Percentiles rank a stretch among this genome's conserved stretches.
Conservation (phyloP, 2,113 vertebrate species). For the Nasalis larvatus region DNA sequence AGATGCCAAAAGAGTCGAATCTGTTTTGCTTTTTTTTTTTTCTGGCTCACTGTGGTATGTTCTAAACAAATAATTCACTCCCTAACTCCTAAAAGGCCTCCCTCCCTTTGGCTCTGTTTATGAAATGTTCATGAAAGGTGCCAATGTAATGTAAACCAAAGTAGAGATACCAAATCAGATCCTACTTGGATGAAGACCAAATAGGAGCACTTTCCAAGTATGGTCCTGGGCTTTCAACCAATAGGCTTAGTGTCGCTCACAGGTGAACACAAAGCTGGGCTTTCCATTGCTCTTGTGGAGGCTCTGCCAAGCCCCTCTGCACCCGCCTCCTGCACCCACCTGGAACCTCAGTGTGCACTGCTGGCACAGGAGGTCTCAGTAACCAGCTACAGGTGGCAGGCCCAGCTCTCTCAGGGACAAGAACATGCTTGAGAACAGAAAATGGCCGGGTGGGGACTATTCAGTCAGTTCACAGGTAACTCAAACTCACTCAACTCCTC, state of each 20-base stretch:
- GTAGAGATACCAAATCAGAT: neutral
- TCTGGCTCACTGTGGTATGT: neutral
- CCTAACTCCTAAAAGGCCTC: neutral
- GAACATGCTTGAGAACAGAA: no score
- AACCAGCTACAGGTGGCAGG: neutral
- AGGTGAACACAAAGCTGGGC: neutral
- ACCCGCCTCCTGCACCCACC: neutral
- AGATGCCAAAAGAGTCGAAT: no score
- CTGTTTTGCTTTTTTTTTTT: no score
- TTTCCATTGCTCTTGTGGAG: neutral
- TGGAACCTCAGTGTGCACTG: neutral
- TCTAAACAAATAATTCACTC: neutral
- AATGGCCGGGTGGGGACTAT: accelerated
- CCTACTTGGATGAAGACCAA: neutral
- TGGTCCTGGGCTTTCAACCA: neutral
- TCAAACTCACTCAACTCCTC: accelerated
- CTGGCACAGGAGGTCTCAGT: neutral
- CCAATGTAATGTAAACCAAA: neutral
- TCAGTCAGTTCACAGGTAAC: neutral
- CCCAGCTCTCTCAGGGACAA: neutral
- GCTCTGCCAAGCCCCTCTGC: neutral
- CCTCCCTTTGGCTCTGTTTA: neutral
- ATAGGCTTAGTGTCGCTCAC: neutral
- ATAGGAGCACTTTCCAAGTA: neutral
- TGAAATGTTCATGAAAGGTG: neutral